phyloP scores from a whole-genome alignment of 1,140 invertebrate genomes.

The Drosophila subobscura region DNA sequence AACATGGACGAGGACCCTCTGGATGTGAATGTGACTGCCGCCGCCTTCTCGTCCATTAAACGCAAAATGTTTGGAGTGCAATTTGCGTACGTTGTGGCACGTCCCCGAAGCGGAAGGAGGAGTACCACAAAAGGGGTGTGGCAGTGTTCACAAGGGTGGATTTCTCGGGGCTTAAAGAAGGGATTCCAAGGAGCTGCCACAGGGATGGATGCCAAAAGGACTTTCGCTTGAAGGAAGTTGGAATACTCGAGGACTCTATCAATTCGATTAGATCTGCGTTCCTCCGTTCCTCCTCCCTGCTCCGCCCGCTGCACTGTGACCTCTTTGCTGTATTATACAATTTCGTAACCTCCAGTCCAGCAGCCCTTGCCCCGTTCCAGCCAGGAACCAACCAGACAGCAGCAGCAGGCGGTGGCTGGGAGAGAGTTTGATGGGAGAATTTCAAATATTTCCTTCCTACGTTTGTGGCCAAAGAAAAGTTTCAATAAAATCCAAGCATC shows the following conservation, averaged over 20 bases:
- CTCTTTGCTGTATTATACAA: no score
- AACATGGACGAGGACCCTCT: constrained; percentile 47
- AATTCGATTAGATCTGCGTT: no score
- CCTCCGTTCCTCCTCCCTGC: no score
- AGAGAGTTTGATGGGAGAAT: constrained; percentile 25
- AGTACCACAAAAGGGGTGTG: constrained; percentile 1
- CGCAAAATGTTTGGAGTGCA: constrained; percentile 70
- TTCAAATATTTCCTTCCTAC: constrained; percentile 73
- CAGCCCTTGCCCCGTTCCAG: background rate
- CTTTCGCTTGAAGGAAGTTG: no score
- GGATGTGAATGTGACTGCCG: constrained; percentile 12
- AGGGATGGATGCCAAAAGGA: no score
- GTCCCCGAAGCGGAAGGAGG: constrained; percentile 10
- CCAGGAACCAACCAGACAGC: background rate
- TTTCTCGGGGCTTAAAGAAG: constrained; percentile 1
- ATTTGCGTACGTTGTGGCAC: constrained; percentile 50
- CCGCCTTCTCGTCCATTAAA: constrained; percentile 65
- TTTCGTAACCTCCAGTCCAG: no score
- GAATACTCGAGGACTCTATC: no score
- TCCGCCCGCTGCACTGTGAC: no score
- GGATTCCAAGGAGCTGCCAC: no score
- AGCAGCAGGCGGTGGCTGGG: background rate
- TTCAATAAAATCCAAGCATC: constrained; percentile 76
- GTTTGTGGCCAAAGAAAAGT: constrained; percentile 73
- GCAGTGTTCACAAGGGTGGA: constrained; percentile 36